phyloP scores from a whole-genome alignment of 1,140 invertebrate genomes.

The Solenopsis invicta region DNA sequence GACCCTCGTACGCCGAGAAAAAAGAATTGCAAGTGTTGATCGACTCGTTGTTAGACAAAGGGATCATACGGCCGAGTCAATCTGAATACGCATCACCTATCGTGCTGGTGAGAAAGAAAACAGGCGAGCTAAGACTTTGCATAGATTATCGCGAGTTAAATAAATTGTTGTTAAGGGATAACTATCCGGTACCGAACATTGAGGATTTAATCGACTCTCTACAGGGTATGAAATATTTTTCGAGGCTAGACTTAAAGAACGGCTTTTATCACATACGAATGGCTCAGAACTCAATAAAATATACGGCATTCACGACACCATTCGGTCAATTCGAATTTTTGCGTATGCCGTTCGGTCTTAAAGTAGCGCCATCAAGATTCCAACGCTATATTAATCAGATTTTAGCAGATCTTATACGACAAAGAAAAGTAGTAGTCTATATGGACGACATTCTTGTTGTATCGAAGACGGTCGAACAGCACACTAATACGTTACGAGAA shows the following conservation, averaged over 20 bases:
- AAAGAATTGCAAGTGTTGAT: background rate
- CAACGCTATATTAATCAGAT: constrained; percentile 15
- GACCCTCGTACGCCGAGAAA: background rate
- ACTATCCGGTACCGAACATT: background rate
- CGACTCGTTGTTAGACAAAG: background rate
- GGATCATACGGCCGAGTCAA: background rate
- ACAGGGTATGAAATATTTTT: constrained; percentile 64
- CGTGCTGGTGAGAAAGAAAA: background rate
- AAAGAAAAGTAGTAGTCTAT: too few relatives aligned
- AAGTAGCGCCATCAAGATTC: constrained; percentile 26
- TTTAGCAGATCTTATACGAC: constrained; percentile 10
- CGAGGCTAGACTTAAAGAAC: constrained; percentile 68
- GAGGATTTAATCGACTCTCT: constrained; percentile 27
- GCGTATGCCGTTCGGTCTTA: too few relatives aligned
- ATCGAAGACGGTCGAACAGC: background rate
- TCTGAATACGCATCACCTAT: too few relatives aligned
- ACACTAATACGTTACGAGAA: background rate
- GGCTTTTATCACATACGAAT: constrained; percentile 76
- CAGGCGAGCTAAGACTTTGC: background rate
- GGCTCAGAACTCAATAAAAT: constrained; percentile 66
- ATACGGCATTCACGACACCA: constrained; percentile 16
- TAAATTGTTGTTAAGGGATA: background rate
- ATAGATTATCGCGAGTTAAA: background rate
- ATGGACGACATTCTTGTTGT: background rate
- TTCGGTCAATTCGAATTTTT: too few relatives aligned